Evolutionary conservation across 2,113 vertebrate species (phyloP).

Genomic region (Sorex araneus): DNA sequence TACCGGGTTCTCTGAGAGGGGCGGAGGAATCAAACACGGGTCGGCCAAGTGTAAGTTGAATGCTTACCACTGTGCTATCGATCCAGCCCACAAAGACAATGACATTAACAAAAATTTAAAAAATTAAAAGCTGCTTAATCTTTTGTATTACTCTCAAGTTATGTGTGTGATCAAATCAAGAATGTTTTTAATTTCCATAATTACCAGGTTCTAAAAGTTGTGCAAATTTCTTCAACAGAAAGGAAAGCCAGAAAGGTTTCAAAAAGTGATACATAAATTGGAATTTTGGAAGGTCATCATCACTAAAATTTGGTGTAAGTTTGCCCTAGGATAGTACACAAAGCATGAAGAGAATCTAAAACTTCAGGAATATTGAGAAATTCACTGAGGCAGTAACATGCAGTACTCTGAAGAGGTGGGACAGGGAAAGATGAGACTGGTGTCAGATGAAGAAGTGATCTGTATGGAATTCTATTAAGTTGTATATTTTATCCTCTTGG

Average conservation of each 20-base stretch:
- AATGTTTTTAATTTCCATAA: neutral
- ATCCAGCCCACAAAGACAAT: neutral
- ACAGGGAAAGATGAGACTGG: neutral
- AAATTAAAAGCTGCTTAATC: too few relatives aligned
- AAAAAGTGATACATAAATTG: neutral
- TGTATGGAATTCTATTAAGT: neutral
- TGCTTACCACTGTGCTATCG: too few relatives aligned
- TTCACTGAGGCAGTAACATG: neutral
- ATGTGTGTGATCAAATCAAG: neutral
- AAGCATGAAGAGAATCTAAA: neutral
- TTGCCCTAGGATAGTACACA: neutral
- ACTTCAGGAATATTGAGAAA: neutral
- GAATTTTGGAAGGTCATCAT: conserved; percentile 23
- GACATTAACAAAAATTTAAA: too few relatives aligned
- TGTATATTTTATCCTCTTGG: neutral
- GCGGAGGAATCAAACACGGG: too few relatives aligned
- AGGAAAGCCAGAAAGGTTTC: neutral
- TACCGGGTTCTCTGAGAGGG: too few relatives aligned
- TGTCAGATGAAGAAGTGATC: neutral
- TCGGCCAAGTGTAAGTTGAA: too few relatives aligned
- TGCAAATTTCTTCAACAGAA: neutral
- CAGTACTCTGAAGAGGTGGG: neutral
- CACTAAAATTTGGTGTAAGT: neutral
- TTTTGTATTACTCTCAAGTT: neutral
- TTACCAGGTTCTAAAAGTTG: neutral